Percentiles rank a stretch among this genome's conserved stretches.
These are phyloP conservation scores for Odontomyia ornata DNA, from an alignment of 2,888 invertebrate genomes.

Conservation along the genomic window DNA sequence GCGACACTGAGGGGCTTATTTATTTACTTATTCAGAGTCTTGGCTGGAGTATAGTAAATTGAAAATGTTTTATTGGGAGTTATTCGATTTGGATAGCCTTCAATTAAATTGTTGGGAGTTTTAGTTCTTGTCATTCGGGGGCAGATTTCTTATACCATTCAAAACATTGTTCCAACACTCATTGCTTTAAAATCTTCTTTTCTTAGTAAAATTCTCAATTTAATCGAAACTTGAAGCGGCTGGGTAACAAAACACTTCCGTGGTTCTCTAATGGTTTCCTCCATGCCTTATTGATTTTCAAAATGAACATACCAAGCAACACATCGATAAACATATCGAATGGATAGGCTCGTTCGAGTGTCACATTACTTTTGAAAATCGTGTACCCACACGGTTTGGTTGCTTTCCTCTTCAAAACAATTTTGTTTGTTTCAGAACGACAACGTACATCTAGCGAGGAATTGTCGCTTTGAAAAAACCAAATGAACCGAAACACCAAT, in stretches of 20 bases:
- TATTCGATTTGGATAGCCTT: too few species aligned
- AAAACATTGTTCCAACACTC: too few species aligned
- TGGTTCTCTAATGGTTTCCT: not conserved
- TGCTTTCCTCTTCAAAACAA: conserved; percentile 14
- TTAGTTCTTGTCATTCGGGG: not conserved
- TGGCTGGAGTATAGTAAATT: too few species aligned
- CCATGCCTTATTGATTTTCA: conserved; percentile 30
- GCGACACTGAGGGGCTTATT: too few species aligned
- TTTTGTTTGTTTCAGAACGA: conserved; percentile 2
- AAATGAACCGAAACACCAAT: not conserved
- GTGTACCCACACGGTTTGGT: conserved; percentile 6
- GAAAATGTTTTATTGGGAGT: too few species aligned
- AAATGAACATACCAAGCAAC: not conserved
- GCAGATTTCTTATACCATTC: not conserved
- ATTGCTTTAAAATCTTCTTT: too few species aligned
- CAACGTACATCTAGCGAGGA: too few species aligned
- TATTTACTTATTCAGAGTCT: too few species aligned
- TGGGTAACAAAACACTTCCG: not conserved
- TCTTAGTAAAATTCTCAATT: not conserved
- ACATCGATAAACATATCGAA: too few species aligned
- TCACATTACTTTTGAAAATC: conserved; percentile 7
- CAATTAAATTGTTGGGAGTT: not conserved
- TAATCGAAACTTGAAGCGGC: not conserved
- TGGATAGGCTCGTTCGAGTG: conserved; percentile 14
- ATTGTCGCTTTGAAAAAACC: not conserved